These are phyloP conservation scores for Lasioglossum morio DNA, from an alignment of 2,888 invertebrate species.

Conservation along the genomic window DNA sequence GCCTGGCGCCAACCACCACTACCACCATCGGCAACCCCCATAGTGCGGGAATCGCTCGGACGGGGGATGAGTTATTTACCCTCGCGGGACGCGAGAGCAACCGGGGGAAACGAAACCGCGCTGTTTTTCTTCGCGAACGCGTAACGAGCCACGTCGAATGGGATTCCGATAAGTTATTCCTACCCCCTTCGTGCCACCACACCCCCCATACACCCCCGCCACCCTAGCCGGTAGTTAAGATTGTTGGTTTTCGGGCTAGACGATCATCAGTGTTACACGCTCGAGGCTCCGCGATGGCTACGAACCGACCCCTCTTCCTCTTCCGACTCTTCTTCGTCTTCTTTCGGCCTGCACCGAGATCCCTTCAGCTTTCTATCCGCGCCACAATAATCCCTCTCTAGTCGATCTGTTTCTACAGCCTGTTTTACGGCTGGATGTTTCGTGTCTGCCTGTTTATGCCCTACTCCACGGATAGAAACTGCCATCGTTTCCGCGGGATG, in stretches of 20 bases:
- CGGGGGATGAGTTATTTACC: constrained; percentile 78
- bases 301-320: constrained; percentile 22
- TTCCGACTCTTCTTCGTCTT: background rate
- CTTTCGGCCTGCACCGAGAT: background rate
- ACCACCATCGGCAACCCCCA: background rate
- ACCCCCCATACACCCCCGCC: background rate
- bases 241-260: constrained; percentile 33
- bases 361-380: constrained; percentile 20
- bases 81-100: constrained; percentile 58
- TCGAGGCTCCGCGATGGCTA: constrained; percentile 10
- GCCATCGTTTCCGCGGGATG: background rate
- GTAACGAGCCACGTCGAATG: constrained; percentile 56
- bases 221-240: constrained; percentile 32
- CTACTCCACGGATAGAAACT: background rate
- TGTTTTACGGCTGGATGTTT: constrained; percentile 1
- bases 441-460: background rate
- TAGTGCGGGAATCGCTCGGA: constrained; percentile 73
- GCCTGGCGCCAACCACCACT: constrained; percentile 76
- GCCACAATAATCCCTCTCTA: background rate
- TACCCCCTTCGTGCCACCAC: background rate
- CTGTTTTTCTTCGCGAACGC: constrained; percentile 49
- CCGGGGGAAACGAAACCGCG: constrained; percentile 53
- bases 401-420: background rate
- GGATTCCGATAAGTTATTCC: constrained; percentile 57
- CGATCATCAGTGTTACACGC: constrained; percentile 36